phyloP scores from a whole-genome alignment of 2,888 invertebrate genomes.

The Perithous albicinctus region DNA sequence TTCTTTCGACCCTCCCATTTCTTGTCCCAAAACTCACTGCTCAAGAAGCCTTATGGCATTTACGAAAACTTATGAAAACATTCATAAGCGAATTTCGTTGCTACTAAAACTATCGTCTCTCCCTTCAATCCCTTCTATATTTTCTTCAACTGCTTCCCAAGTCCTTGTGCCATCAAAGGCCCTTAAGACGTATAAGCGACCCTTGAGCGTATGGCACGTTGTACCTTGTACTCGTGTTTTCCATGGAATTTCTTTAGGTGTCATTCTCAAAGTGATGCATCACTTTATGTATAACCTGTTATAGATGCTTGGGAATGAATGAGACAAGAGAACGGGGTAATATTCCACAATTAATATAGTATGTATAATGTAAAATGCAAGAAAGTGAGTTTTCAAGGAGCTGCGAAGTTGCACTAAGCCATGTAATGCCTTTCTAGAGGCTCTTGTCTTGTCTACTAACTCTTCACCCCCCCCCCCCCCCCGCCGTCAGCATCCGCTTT shows the following conservation, averaged over 20 bases:
- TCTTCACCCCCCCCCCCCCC: too few relatives aligned
- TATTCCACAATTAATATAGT: background rate
- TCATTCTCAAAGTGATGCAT: background rate
- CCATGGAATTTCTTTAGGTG: background rate
- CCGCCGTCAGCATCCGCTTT: background rate
- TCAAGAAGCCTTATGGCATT: conserved; percentile 34
- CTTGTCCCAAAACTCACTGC: background rate
- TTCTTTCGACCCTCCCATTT: background rate
- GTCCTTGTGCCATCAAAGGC: conserved; percentile 26
- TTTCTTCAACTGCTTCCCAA: conserved; percentile 37
- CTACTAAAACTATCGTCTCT: conserved; percentile 18
- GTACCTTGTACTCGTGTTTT: background rate
- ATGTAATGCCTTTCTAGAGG: background rate
- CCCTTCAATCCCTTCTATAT: background rate
- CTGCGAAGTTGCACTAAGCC: conserved; percentile 6
- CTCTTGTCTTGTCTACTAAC: conserved; percentile 11
- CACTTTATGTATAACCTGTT: too few relatives aligned
- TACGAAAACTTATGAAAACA: conserved; percentile 59
- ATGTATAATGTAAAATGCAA: background rate
- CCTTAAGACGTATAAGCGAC: conserved; percentile 7
- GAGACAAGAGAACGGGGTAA: background rate
- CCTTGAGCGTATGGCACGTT: background rate
- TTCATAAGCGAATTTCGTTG: conserved; percentile 54
- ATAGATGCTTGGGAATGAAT: background rate
- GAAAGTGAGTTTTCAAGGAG: background rate